Base-by-base conservation (phyloP, 2,113 vertebrate genomes). In the Steatornis caripensis region DNA sequence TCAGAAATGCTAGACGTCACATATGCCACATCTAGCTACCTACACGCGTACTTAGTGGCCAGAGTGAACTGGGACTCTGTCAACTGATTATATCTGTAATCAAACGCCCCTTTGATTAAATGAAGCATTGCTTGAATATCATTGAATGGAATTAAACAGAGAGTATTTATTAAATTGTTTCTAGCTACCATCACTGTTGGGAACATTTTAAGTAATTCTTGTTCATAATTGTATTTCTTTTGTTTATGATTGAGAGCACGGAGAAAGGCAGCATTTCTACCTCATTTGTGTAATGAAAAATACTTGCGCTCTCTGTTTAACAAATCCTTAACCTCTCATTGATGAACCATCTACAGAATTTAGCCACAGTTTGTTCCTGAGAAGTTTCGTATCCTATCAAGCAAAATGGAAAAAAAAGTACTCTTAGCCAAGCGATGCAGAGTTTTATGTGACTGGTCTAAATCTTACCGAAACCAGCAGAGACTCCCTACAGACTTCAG, bases 41-140 rank as follows among this genome's bases (percentile, higher is more conserved):
- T 48, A 64, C 29, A 61, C 32, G 58, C 41, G 84, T 51, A 78
- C 36, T 94, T 69, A 86, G 69, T 43, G 77, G 61, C 51, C 72
- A 94, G 68, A 81, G 80, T 81, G 86, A 93, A 93, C 12, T 72
- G 62, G n/a, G 65, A 87, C 51, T 45, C 46, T 71, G 86, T 94
- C 92, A 93, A 71, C 45, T 93, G 92, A 79, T 92, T 87, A 93
- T 66, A 95, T 95, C 84, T 83, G 65, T 83, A 94, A 85, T 87
- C 89, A 97, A 97, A 95, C 1, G 6, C 51, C 37, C 45, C 87
- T 95, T 89, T 69, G 70, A 94, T 87, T 91, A 93, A 95, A 94
- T 14, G 58, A 94, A 91, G 30, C 84, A 89, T 70, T 0, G 4
- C 66, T 87, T 65, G 49, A 80, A 58, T 90, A 94, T 80, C 37